Evolutionary conservation across 2,888 invertebrate genomes (phyloP).

Genomic region (Hoplodrina ambigua): DNA sequence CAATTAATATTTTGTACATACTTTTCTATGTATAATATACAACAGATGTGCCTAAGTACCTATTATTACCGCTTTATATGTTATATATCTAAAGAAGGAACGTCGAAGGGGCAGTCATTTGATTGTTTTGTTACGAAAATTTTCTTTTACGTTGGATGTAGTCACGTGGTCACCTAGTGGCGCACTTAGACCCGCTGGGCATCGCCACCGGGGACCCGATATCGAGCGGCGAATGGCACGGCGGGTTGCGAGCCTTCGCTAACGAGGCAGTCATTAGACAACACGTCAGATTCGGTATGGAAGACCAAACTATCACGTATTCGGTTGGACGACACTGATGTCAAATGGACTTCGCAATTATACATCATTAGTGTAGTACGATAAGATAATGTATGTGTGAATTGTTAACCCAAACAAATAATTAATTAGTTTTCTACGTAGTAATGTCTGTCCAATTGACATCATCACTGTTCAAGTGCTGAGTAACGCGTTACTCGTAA

Average conservation of each 20-base stretch:
- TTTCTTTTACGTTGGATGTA: slow-evolving; percentile 83
- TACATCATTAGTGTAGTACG: slow-evolving; percentile 47
- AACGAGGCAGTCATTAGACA: slow-evolving; percentile 89
- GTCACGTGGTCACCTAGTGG: slow-evolving; percentile 98
- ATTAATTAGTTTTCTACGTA: slow-evolving; percentile 49
- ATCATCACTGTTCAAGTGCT: slow-evolving; percentile 68
- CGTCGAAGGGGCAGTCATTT: slow-evolving; percentile 48
- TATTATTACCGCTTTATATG: slow-evolving; percentile 57
- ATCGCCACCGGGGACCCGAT: slow-evolving; percentile 94
- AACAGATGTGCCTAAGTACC: slow-evolving; percentile 27
- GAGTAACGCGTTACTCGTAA: slow-evolving; percentile 66
- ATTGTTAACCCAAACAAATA: slow-evolving; percentile 52
- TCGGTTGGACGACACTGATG: slow-evolving; percentile 77
- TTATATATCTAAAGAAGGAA: slow-evolving; percentile 41
- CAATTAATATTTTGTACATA: slow-evolving; percentile 38
- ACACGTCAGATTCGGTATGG: slow-evolving; percentile 90
- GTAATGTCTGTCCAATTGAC: slow-evolving; percentile 64
- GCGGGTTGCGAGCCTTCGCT: slow-evolving; percentile 88
- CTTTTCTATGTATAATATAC: slow-evolving; percentile 34
- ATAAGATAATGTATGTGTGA: slow-evolving; percentile 51
- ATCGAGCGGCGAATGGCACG: slow-evolving; percentile 87
- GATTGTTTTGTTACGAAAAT: slow-evolving; percentile 62
- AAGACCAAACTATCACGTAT: slow-evolving; percentile 69
- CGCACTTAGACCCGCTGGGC: slow-evolving; percentile 97
- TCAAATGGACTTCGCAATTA: slow-evolving; percentile 66